Evolutionary conservation across 1,140 invertebrate species (phyloP).

Genomic region (Pseudobourletiella spinata): DNA sequence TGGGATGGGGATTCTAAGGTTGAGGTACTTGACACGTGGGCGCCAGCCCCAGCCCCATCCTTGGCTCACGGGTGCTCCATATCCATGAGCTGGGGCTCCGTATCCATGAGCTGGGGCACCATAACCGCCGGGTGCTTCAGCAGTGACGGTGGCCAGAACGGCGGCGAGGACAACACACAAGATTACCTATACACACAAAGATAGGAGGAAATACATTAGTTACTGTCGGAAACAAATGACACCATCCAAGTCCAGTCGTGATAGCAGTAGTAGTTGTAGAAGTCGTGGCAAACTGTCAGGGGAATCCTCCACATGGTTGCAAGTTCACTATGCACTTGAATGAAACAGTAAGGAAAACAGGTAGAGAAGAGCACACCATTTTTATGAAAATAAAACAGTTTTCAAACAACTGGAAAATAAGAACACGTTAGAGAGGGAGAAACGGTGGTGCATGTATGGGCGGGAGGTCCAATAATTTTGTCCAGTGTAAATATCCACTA

Average conservation of each 20-base stretch:
- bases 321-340: too few relatives aligned
- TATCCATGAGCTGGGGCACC: slow-evolving; percentile 7
- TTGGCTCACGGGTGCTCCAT: slow-evolving; percentile 8
- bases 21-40: slow-evolving; percentile 26
- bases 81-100: slow-evolving; percentile 1
- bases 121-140: neutral
- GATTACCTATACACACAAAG: neutral
- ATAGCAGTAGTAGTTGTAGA: too few relatives aligned
- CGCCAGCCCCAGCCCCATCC: slow-evolving; percentile 24
- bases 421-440: too few relatives aligned
- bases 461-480: too few relatives aligned
- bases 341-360: too few relatives aligned
- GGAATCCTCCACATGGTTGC: too few relatives aligned
- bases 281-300: too few relatives aligned
- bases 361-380: too few relatives aligned
- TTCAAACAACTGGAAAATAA: too few relatives aligned
- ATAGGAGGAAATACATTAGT: neutral
- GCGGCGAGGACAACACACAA: neutral
- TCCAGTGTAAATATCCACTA: too few relatives aligned
- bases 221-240: neutral
- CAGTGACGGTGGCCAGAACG: slow-evolving; percentile 3
- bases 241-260: neutral
- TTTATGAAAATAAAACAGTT: too few relatives aligned
- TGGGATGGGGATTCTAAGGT: slow-evolving; percentile 34
- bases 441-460: too few relatives aligned